Conservation (phyloP, 1,140 invertebrate genomes). For the Tyrophagus putrescentiae region DNA sequence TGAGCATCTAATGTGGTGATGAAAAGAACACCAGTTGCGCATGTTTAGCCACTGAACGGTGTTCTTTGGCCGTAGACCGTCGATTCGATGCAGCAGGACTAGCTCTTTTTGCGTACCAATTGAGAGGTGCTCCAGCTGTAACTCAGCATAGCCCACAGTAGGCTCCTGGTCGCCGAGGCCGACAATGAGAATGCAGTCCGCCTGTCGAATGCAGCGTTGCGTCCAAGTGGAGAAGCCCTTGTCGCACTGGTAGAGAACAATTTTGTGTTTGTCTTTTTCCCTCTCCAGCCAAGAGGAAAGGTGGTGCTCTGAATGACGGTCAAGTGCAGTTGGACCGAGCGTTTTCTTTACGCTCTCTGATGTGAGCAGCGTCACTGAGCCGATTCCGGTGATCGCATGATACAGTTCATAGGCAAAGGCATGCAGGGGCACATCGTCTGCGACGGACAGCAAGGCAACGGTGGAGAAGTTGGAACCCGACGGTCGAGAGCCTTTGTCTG, state of each 20-base stretch:
- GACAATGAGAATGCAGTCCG: slow-evolving; percentile 93
- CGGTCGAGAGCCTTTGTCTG: slow-evolving; percentile 51
- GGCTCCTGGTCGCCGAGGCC: slow-evolving; percentile 71
- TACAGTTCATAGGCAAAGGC: slow-evolving; percentile 92
- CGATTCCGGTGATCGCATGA: slow-evolving; percentile 78
- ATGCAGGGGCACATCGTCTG: slow-evolving; percentile 82
- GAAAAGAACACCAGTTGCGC: slow-evolving; percentile 85
- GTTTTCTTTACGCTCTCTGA: slow-evolving; percentile 73
- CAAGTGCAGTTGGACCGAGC: slow-evolving; percentile 67
- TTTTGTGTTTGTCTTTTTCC: slow-evolving; percentile 88
- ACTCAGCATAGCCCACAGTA: slow-evolving; percentile 74
- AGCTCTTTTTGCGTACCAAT: slow-evolving; percentile 93
- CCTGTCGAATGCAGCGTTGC: slow-evolving; percentile 86
- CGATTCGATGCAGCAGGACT: slow-evolving; percentile 77
- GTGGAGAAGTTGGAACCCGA: slow-evolving; percentile 86
- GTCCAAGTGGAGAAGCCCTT: slow-evolving; percentile 82
- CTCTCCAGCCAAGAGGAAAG: slow-evolving; percentile 92
- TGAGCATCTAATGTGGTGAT: slow-evolving; percentile 92
- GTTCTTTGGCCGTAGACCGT: slow-evolving; percentile 60
- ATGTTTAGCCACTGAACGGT: slow-evolving; percentile 94
- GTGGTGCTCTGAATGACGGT: slow-evolving; percentile 59
- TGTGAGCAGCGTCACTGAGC: slow-evolving; percentile 59
- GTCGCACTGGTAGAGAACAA: slow-evolving; percentile 93
- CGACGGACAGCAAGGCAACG: slow-evolving; percentile 84
- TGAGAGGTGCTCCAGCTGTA: slow-evolving; percentile 81